phyloP scores from a whole-genome alignment of 2,113 vertebrate species.

The Morphnarchus princeps region DNA sequence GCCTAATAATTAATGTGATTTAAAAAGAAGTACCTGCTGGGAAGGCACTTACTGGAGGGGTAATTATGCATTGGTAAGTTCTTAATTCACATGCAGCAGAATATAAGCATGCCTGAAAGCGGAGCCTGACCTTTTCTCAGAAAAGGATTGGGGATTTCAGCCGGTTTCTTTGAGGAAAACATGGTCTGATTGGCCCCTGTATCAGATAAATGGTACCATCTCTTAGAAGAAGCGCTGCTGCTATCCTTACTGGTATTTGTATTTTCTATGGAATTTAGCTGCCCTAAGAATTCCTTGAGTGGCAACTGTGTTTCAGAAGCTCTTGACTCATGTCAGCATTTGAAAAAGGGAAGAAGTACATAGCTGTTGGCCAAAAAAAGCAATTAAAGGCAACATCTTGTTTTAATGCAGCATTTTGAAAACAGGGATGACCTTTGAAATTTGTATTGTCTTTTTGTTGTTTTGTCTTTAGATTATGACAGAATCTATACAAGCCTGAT shows the following conservation, averaged over 20 bases:
- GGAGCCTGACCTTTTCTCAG: not conserved
- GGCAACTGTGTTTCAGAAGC: not conserved
- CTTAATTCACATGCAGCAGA: not conserved
- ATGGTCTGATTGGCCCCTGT: rapidly evolving
- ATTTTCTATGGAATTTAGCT: not conserved
- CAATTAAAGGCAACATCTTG: not conserved
- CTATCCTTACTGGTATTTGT: not conserved
- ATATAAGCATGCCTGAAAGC: not conserved
- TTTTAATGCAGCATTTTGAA: not conserved
- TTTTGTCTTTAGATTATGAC: not conserved
- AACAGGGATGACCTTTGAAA: not conserved
- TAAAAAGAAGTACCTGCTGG: not conserved
- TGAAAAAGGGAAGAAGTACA: not conserved
- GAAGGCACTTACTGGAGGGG: not conserved
- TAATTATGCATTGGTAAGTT: not conserved
- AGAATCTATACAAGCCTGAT: not conserved
- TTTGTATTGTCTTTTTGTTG: not conserved
- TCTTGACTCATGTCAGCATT: not conserved
- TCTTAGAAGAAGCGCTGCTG: not conserved
- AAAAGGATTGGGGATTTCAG: not conserved
- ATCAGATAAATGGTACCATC: not conserved
- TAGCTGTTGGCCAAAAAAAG: not conserved
- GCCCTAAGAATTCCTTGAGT: not conserved
- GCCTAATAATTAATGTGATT: not conserved
- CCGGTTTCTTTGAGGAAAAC: not conserved